These are phyloP conservation scores for Bombus confusus DNA, from an alignment of 1,140 invertebrate species.

Conservation along the genomic window DNA sequence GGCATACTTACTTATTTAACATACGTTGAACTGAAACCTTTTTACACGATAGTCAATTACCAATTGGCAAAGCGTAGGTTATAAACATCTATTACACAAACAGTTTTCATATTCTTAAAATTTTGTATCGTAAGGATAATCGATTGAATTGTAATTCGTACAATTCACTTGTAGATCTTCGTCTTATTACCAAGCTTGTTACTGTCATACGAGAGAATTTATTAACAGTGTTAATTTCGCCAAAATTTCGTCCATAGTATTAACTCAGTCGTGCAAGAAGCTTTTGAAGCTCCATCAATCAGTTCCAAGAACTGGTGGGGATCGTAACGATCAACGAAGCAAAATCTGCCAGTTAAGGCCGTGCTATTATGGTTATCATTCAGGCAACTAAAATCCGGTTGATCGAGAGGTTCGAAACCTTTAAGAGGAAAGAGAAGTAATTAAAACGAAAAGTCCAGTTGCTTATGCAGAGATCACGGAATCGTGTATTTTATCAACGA, in stretches of 20 bases:
- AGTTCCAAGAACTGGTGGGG: not conserved
- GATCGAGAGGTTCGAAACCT: not conserved
- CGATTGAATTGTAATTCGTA: too few relatives aligned
- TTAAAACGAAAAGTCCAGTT: not conserved
- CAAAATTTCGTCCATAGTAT: too few relatives aligned
- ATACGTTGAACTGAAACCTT: not conserved
- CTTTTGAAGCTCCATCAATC: not conserved
- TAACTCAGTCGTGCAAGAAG: too few relatives aligned
- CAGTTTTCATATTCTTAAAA: too few relatives aligned
- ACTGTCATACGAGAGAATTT: not conserved
- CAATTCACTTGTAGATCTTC: too few relatives aligned
- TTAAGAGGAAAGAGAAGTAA: not conserved
- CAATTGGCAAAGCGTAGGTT: not conserved
- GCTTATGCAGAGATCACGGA: not conserved
- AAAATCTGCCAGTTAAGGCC: not conserved
- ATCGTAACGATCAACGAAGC: not conserved
- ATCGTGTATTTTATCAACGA: constrained; percentile 10
- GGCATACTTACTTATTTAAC: not conserved
- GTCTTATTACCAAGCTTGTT: too few relatives aligned
- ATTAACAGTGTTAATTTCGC: not conserved
- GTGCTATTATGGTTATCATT: not conserved
- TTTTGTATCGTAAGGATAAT: too few relatives aligned
- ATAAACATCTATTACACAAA: too few relatives aligned
- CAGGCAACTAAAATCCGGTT: not conserved
- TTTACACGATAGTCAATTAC: not conserved